Percentiles rank a stretch among this genome's conserved stretches.
These are phyloP conservation scores for Parnassius smintheus DNA, from an alignment of 2,888 invertebrate genomes.

Conservation along the genomic window DNA sequence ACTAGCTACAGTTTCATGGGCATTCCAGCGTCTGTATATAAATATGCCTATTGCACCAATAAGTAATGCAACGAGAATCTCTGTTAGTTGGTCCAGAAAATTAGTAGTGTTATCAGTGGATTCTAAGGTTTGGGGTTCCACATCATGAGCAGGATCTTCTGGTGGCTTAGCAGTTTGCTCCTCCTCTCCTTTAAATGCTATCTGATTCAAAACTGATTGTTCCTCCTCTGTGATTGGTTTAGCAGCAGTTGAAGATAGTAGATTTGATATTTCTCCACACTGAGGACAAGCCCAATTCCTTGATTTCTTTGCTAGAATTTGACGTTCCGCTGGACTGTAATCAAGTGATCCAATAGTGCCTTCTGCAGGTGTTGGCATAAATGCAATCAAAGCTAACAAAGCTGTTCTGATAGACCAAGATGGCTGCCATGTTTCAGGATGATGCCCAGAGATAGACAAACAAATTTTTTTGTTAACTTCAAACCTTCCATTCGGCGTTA, in stretches of 20 bases:
- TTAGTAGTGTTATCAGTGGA: slow-evolving; percentile 61
- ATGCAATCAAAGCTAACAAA: slow-evolving; percentile 93
- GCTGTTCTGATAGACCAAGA: slow-evolving; percentile 98
- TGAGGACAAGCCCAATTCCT: slow-evolving; percentile 61
- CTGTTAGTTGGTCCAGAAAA: slow-evolving; percentile 69
- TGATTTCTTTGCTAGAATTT: slow-evolving; percentile 88
- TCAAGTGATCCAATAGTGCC: slow-evolving; percentile 96
- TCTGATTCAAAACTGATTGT: slow-evolving; percentile 70
- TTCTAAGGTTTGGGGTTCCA: slow-evolving; percentile 57
- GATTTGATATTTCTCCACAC: slow-evolving; percentile 65
- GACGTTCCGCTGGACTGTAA: slow-evolving; percentile 92
- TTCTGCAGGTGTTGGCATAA: slow-evolving; percentile 94
- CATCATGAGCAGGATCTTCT: slow-evolving; percentile 56
- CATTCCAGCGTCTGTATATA: slow-evolving; percentile 71
- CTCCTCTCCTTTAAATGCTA: slow-evolving; percentile 76
- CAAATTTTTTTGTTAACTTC: slow-evolving; percentile 97
- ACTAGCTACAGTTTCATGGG: slow-evolving; percentile 1
- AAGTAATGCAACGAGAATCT: slow-evolving; percentile 67
- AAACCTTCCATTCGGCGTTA: slow-evolving; percentile 97
- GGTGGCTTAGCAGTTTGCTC: slow-evolving; percentile 60
- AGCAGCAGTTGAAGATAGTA: slow-evolving; percentile 71
- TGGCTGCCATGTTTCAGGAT: slow-evolving; percentile 99
- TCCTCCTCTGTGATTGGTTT: slow-evolving; percentile 75
- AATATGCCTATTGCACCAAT: slow-evolving; percentile 70
- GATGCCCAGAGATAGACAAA: slow-evolving; percentile 96